phyloP scores from a whole-genome alignment of 1,140 invertebrate species.

The Glossosoma conforme region DNA sequence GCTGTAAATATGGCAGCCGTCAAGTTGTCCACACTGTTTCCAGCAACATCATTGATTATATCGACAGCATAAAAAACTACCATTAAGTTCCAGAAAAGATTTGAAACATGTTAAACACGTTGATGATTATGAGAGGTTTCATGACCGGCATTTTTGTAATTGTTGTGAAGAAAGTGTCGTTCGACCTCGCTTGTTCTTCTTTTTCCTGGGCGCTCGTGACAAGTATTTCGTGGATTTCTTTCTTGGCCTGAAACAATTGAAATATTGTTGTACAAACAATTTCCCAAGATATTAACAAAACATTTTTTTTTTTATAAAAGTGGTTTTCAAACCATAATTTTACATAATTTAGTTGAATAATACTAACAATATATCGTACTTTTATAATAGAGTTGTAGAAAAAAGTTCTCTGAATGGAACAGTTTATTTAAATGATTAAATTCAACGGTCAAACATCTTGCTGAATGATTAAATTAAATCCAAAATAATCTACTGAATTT shows the following conservation, averaged over 20 bases:
- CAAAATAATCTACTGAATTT: too few relatives aligned
- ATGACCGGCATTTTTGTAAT: constrained; percentile 54
- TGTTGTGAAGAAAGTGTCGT: constrained; percentile 45
- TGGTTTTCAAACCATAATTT: too few relatives aligned
- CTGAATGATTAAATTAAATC: too few relatives aligned
- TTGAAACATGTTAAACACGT: constrained; percentile 64
- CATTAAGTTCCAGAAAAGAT: constrained; percentile 67
- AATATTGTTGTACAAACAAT: too few relatives aligned
- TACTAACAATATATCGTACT: too few relatives aligned
- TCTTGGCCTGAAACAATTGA: constrained; percentile 44
- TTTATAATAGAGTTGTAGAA: too few relatives aligned
- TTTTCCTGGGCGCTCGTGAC: constrained; percentile 48
- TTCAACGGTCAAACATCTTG: too few relatives aligned
- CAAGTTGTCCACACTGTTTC: constrained; percentile 43
- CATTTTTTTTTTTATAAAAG: too few relatives aligned
- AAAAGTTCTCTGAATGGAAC: too few relatives aligned
- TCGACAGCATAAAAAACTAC: constrained; percentile 72
- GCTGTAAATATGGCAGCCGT: constrained; percentile 62
- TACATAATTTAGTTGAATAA: too few relatives aligned
- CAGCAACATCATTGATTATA: constrained; percentile 56
- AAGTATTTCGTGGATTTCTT: constrained; percentile 52
- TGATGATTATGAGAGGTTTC: constrained; percentile 66
- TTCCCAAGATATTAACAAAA: too few relatives aligned
- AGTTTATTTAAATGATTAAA: too few relatives aligned
- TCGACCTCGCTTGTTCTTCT: constrained; percentile 39